These are phyloP conservation scores for Mesorhabditis spiculigera DNA, from an alignment of 2,888 invertebrate genomes.

Conservation along the genomic window DNA sequence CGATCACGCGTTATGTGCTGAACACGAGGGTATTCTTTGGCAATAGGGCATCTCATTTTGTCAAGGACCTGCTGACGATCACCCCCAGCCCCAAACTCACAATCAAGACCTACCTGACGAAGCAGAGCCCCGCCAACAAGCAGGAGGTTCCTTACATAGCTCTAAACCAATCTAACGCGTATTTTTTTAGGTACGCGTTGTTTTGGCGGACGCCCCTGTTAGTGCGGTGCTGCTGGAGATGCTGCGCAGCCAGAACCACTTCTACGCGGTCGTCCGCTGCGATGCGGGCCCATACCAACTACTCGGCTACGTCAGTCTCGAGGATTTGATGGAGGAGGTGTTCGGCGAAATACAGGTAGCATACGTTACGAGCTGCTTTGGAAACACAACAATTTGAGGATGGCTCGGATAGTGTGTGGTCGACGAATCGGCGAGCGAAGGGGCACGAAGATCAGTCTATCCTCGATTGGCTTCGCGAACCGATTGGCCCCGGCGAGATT, in stretches of 20 bases:
- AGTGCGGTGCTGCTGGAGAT: neutral
- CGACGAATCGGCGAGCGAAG: neutral
- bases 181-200: neutral
- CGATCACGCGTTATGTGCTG: neutral
- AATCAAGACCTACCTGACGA: neutral
- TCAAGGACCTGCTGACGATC: slow-evolving; percentile 1
- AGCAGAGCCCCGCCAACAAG: neutral
- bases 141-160: neutral
- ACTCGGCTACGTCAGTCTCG: slow-evolving; percentile 5
- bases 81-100: neutral
- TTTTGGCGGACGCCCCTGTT: neutral
- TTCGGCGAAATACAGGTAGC: neutral
- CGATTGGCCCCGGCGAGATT: slow-evolving; percentile 5
- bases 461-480: neutral
- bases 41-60: neutral
- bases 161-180: too few species aligned
- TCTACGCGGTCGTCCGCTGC: neutral
- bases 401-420: slow-evolving; percentile 6
- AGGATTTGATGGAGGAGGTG: neutral
- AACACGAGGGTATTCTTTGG: neutral
- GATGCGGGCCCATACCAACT: neutral
- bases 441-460: neutral
- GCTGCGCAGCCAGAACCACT: neutral
- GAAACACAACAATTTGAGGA: neutral
- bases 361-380: neutral